phyloP scores from a whole-genome alignment of 2,113 vertebrate genomes.

The Ammodramus savannarum region DNA sequence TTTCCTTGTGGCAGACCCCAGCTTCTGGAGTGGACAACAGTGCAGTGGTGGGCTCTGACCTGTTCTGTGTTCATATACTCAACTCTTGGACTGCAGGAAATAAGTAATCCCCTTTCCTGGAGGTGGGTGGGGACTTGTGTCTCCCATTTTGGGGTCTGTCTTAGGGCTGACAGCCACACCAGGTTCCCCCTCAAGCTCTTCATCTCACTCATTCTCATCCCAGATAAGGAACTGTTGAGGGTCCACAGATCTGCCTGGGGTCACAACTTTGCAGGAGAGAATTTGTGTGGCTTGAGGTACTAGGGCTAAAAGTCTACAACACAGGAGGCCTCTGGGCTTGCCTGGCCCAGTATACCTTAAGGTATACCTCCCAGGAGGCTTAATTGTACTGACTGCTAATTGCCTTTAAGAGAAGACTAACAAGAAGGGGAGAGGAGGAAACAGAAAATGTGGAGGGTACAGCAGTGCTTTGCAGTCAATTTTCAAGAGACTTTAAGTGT shows the following conservation, averaged over 20 bases:
- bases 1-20: not conserved
- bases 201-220: rapidly evolving
- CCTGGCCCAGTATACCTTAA: not conserved
- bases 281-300: not conserved
- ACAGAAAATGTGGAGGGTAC: not conserved
- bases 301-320: not conserved
- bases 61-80: not conserved
- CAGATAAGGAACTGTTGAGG: rapidly evolving
- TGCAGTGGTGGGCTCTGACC: not conserved
- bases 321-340: not conserved
- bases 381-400: not conserved
- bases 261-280: not conserved
- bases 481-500: not conserved
- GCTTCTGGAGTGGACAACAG: not conserved
- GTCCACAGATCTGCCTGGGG: not conserved
- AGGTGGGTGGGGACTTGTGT: rapidly evolving
- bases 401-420: not conserved
- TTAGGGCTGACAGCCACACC: not conserved
- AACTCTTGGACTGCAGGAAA: not conserved
- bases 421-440: not conserved
- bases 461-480: not conserved
- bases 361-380: not conserved
- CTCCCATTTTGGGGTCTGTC: not conserved
- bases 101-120: not conserved
- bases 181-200: not conserved